A percentile compares a stretch with the other conserved stretches of the same genome.
Conservation (phyloP, 1,140 invertebrate species). For the Danaus melanippus region DNA sequence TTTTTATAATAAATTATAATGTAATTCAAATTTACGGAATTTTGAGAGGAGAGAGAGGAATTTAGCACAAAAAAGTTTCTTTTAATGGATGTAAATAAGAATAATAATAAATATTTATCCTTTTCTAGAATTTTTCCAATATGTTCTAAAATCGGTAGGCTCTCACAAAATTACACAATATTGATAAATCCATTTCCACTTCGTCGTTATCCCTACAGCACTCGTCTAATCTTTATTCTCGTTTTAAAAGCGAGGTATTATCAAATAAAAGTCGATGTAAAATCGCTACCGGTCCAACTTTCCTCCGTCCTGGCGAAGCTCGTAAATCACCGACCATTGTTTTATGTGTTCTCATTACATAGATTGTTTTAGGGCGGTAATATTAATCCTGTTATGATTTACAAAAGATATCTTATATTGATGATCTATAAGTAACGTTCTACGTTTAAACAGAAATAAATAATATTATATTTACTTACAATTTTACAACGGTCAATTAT, state of each 20-base stretch:
- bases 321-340: slow-evolving; percentile 57
- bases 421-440: too few relatives aligned
- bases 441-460: slow-evolving; percentile 9
- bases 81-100: too few relatives aligned
- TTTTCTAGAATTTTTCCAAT: too few relatives aligned
- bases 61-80: too few relatives aligned
- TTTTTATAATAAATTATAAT: slow-evolving; percentile 3
- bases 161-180: too few relatives aligned
- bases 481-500: too few relatives aligned
- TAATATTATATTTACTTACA: background rate
- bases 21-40: too few relatives aligned
- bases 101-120: too few relatives aligned
- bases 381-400: slow-evolving; percentile 44
- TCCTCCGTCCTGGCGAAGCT: slow-evolving; percentile 24
- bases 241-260: slow-evolving; percentile 40
- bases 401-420: slow-evolving; percentile 18
- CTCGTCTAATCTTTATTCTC: slow-evolving; percentile 40
- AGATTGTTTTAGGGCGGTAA: slow-evolving; percentile 43
- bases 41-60: too few relatives aligned
- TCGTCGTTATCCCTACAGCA: slow-evolving; percentile 1
- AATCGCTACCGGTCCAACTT: slow-evolving; percentile 36
- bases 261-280: slow-evolving; percentile 41
- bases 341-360: slow-evolving; percentile 56
- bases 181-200: too few relatives aligned
- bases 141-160: too few relatives aligned